Base-by-base conservation (phyloP, 1,140 invertebrate genomes). In the Solenopsis fugax region DNA sequence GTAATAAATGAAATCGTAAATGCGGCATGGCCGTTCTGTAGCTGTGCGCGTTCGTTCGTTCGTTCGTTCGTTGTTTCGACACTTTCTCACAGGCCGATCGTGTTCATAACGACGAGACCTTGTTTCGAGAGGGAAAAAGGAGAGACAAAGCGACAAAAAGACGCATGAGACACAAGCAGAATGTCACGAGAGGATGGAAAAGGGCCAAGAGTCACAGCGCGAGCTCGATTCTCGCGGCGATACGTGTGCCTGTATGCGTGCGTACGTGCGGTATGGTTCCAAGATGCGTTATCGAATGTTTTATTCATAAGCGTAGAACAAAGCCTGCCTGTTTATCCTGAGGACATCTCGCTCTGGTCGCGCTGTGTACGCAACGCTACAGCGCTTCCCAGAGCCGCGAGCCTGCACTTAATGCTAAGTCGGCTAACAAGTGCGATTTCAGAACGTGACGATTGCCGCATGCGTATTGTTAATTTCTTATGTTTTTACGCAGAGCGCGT, bases 221-320 rank as follows among this genome's bases (percentile, higher is more conserved):
- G 81, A 89, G 54, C 29, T 88, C 80, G 89, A 87, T 90, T 72
- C 89, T 84, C 50, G 67, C 67, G 48, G 69, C 54, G 58, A 87
- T 78, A 84, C 58, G 65, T 67, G 48, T 80, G 85, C 78, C 54
- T 75, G 72, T 78, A 29, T 21, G 45, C 81, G 75, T 65, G 81
- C 69, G 82, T 90, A 90, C 87, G 85, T 93, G 89, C 90, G 88
- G 69, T 91, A 89, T 90, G 84, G 87, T 91, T 90, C 88, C 76
- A 89, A 95, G 94, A 95, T 95, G 93, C 93, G 92, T 94, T 95
- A 95, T 95, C 95, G 94, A 94, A 95, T 95, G 94, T 95, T 95
- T 95, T 95, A 95, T 95, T 95, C 94, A 95, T 95, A 93, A 95
- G 93, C 76, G 87, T 89, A 92, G 93, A 95, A 95, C 94, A 95